A percentile compares a stretch with the other conserved stretches of the same genome.
Evolutionary conservation across 2,113 vertebrate genomes (phyloP).

Genomic region (Bubo blakistoni): DNA sequence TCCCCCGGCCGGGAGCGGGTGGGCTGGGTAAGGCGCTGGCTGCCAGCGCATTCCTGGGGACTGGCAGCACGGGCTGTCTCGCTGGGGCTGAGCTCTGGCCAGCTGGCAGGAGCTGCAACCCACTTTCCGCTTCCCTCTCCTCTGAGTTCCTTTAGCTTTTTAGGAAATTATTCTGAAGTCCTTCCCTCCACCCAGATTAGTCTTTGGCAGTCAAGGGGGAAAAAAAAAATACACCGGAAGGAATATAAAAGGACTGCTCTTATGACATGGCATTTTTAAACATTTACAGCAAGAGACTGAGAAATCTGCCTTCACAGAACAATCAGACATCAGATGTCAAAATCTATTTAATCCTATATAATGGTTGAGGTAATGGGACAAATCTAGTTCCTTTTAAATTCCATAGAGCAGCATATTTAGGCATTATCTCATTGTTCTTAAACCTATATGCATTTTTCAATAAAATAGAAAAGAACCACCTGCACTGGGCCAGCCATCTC

Average conservation of each 20-base stretch:
- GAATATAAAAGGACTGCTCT: background rate
- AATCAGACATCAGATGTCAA: background rate
- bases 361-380: background rate
- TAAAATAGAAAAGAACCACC: background rate
- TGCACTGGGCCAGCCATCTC: background rate
- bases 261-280: background rate
- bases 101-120: background rate
- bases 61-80: background rate
- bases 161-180: slow-evolving; percentile 23
- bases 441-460: background rate
- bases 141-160: background rate
- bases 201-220: background rate
- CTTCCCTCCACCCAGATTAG: background rate
- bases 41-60: background rate
- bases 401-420: background rate
- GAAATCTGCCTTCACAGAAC: background rate
- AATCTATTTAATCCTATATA: background rate
- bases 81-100: background rate
- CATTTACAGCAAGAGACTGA: background rate
- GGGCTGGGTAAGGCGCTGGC: background rate
- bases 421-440: background rate
- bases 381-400: background rate
- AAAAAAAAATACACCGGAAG: background rate
- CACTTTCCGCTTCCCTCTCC: background rate
- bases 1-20: background rate